Evolutionary conservation across 2,797 vertebrate species (phyloP).

Genomic region (Chiroxiphia lanceolata): DNA sequence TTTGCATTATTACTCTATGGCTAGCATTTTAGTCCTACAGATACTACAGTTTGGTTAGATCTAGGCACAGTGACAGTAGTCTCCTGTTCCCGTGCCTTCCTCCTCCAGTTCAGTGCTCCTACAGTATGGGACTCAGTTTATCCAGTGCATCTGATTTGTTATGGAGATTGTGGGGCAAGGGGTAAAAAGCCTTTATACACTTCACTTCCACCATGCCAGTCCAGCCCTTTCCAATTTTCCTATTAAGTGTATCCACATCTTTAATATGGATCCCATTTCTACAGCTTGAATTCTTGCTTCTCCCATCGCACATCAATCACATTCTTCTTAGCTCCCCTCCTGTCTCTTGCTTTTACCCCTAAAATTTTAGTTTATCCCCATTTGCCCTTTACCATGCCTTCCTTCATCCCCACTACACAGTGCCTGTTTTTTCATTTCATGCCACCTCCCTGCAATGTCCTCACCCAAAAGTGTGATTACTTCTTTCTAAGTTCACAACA

Average conservation of each 20-base stretch:
- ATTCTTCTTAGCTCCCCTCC: neutral
- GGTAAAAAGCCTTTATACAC: neutral
- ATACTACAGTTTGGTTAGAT: neutral
- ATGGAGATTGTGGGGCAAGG: neutral
- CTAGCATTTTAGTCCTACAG: neutral
- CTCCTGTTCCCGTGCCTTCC: neutral
- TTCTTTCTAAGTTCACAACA: neutral
- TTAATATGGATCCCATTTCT: neutral
- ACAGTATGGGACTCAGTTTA: neutral
- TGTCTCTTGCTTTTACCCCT: neutral
- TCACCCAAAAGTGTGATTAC: neutral
- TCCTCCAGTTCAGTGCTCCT: neutral
- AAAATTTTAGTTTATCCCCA: neutral
- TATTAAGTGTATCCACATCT: rapidly evolving
- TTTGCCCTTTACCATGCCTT: neutral
- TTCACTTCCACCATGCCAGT: neutral
- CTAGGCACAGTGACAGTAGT: neutral
- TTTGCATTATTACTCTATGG: neutral
- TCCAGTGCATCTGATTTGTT: neutral
- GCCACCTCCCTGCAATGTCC: neutral
- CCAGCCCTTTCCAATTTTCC: neutral
- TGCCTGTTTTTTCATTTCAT: neutral
- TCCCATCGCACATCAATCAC: neutral
- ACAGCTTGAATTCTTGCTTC: neutral
- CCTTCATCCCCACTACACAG: neutral